Base-by-base conservation (phyloP, 2,888 invertebrate genomes). In the Trissonchulus latispiculum region DNA sequence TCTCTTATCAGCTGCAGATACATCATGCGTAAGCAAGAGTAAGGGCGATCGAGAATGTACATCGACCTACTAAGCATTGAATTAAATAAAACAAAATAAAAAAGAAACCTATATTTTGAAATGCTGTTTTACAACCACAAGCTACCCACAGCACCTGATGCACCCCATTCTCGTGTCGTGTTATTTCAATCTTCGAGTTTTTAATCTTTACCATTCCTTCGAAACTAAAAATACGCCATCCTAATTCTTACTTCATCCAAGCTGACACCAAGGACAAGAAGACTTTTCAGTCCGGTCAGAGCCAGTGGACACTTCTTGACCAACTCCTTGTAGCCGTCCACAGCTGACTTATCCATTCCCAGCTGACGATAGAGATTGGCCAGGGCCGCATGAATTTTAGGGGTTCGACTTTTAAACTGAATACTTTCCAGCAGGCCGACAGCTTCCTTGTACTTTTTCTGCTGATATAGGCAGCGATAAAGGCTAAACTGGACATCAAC, bases 301-400 rank as follows among this genome's bases (percentile, higher is more conserved):
- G 69, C 69, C n/a, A n/a, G 23, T n/a, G 69, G 69, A 33, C 69
- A 68, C 36, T 68, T 32, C n/a, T 32, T n/a, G 23, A 68, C 3
- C 33, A 68, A n/a, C 8, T 23, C 29, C 35, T 68, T 32, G 36
- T 68, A 68, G 31, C 36, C 69, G 29, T 32, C 36, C n/a, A 36
- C 35, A n/a, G 69, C 69, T 33, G 33, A 33, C 36, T 68, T 68
- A 2, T 33, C 33, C 33, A 36, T 68, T 31, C 69, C 69, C 33
- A 68, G 29, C 28, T 66, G 28, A 18, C 29, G 29, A 71, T 74
- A 72, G 32, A 74, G 68, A 2, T n/a, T 2, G 23, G 74, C 75
- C 61, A 75, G 31, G 18, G 75, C 74, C 32, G 31, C 29, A 28
- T 62, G 32, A 29, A 75, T 64, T 67, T 75, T 75, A 1, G 75